phyloP scores from a whole-genome alignment of 1,140 invertebrate genomes.

The Zaprionus lachaisei region DNA sequence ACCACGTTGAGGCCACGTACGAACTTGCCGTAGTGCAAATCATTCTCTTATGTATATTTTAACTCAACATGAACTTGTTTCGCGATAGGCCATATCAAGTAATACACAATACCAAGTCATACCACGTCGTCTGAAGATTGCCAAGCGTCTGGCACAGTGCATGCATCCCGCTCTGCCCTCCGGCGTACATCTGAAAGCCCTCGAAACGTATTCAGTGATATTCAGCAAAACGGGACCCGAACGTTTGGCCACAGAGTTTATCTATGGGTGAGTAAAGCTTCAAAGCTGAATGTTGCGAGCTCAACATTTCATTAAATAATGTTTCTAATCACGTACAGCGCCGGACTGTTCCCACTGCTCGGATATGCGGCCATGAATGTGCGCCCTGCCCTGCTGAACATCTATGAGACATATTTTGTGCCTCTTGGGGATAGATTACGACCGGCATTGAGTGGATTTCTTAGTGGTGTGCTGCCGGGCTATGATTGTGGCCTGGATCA shows the following conservation, averaged over 20 bases:
- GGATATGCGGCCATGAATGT: constrained; percentile 96
- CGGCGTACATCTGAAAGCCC: constrained; percentile 96
- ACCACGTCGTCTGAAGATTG: constrained; percentile 95
- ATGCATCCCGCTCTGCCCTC: constrained; percentile 96
- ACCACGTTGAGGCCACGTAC: background rate
- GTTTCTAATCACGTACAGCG: constrained; percentile 44
- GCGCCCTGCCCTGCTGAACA: constrained; percentile 91
- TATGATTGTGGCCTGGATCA: constrained; percentile 96
- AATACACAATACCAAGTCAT: constrained; percentile 95
- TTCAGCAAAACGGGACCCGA: constrained; percentile 96
- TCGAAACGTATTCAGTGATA: constrained; percentile 97
- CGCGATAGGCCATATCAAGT: constrained; percentile 88
- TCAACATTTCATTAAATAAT: background rate
- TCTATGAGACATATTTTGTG: constrained; percentile 97
- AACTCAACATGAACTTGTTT: constrained; percentile 22
- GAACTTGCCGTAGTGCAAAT: background rate
- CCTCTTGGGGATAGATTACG: constrained; percentile 92
- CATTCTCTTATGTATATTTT: background rate
- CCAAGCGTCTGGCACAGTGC: constrained; percentile 97
- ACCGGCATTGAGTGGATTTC: constrained; percentile 94
- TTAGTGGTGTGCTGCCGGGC: constrained; percentile 93
- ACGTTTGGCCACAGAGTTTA: constrained; percentile 93
- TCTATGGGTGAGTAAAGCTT: constrained; percentile 87
- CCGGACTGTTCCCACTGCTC: constrained; percentile 95
- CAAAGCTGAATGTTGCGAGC: background rate